Base-by-base conservation (phyloP, 2,797 vertebrate genomes). In the Poeciliopsis presidionis region DNA sequence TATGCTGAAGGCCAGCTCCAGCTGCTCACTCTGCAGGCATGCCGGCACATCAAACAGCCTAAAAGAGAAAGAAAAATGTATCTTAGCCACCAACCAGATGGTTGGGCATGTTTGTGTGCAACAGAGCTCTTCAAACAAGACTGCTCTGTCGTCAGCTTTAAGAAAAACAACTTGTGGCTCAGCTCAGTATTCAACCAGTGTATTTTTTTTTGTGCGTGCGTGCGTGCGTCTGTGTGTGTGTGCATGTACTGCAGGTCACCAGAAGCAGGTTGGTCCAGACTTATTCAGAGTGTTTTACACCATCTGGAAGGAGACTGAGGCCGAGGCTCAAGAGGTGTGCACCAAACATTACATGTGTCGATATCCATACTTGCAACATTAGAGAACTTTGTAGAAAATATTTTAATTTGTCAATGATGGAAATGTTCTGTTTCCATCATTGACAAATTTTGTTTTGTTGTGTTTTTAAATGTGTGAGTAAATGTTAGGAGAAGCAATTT, bases 301-400 rank as follows among this genome's bases (percentile, higher is more conserved):
- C 84, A 97, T 97, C 93, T 99, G 98, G 98, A 99, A 99, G 88
- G 98, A 99, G 90, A 97, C 97, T 0, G 97, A 99, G 86, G 95
- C 96, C 0, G 97, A 98, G 85, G 98, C 98, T 0, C 98, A 98
- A 74, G 98, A 97, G 63, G 96, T 98, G 33, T 93, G 94, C 82
- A 84, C 53, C 49, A 22, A 67, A 39, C 4, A 5, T 5, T 12
- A 39, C 25, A 67, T 67, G 63, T 36, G 63, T 67, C 25, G 63
- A 18, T 65, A 33, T 36, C 18, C 18, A 25, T 12, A 41, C 36
- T 33, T 65, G 33, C 20, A 39, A 33, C 59, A 28, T 7, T 30
- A 63, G 16, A 8, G 16, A 63, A 36, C 33, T 20, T 36, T 36
- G 55, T 28, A 63, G 22, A 69, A 69, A 43, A 69, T 13, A 43